phyloP scores from a whole-genome alignment of 2,888 invertebrate species.

The Cerceris ruficornis region DNA sequence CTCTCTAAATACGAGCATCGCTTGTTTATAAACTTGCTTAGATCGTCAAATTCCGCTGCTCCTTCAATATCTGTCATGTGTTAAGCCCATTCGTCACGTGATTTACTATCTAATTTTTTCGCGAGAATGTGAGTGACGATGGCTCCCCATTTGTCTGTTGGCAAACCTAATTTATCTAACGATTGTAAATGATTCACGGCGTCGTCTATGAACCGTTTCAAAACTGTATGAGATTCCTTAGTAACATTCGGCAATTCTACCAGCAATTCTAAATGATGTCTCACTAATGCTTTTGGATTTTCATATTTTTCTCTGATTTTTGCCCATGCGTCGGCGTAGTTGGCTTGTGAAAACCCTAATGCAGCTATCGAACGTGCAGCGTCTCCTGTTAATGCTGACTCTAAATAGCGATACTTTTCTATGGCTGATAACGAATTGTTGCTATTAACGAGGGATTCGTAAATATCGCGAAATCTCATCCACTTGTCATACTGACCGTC shows the following conservation, averaged over 20 bases:
- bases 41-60: neutral
- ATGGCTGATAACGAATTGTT: neutral
- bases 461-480: neutral
- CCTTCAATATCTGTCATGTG: neutral
- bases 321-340: neutral
- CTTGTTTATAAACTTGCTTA: neutral
- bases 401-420: neutral
- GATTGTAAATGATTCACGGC: neutral
- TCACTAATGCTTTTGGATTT: neutral
- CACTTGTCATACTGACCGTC: neutral
- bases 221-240: neutral
- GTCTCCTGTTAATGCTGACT: neutral
- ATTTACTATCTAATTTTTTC: neutral
- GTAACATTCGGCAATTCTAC: neutral
- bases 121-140: neutral
- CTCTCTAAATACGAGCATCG: neutral
- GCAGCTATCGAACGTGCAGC: constrained; percentile 19
- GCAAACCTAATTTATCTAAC: neutral
- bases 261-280: neutral
- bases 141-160: neutral
- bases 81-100: neutral
- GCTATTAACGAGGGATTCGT: neutral
- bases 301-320: neutral
- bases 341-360: constrained; percentile 26
- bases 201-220: neutral